Percentiles rank a stretch among this genome's conserved stretches.
Conservation (phyloP, 2,113 vertebrate genomes). For the Neogale vison region DNA sequence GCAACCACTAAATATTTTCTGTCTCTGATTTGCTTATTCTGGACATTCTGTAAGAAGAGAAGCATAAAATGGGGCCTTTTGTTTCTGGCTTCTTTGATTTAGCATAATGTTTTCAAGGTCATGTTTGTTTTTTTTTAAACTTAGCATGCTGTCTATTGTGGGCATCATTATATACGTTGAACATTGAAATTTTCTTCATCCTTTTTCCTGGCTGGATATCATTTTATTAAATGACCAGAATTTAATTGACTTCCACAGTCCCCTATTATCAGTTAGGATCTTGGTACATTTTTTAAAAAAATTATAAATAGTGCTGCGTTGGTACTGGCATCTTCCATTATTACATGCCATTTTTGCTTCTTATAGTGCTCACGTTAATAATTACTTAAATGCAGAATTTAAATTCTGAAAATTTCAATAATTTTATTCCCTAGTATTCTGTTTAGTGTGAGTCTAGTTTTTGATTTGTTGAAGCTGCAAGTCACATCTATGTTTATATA, state of each 20-base stretch:
- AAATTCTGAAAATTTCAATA: conserved; percentile 24
- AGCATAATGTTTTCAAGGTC: neutral
- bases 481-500: neutral
- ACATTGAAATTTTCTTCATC: neutral
- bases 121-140: neutral
- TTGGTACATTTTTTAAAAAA: neutral
- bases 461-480: neutral
- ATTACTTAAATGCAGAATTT: conserved; percentile 27
- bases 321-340: neutral
- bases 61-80: neutral
- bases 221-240: neutral
- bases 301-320: neutral
- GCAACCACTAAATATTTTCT: neutral
- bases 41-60: neutral
- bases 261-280: neutral
- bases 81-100: neutral
- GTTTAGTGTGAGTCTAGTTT: neutral
- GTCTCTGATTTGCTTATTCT: neutral
- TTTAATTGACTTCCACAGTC: neutral
- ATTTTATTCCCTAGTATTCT: neutral
- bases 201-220: neutral
- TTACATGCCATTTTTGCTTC: neutral
- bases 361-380: neutral
- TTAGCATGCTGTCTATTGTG: neutral
- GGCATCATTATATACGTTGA: neutral